Percentiles rank a stretch among this genome's conserved stretches.
Conservation (phyloP, 2,113 vertebrate genomes). For the Syrrhaptes paradoxus region DNA sequence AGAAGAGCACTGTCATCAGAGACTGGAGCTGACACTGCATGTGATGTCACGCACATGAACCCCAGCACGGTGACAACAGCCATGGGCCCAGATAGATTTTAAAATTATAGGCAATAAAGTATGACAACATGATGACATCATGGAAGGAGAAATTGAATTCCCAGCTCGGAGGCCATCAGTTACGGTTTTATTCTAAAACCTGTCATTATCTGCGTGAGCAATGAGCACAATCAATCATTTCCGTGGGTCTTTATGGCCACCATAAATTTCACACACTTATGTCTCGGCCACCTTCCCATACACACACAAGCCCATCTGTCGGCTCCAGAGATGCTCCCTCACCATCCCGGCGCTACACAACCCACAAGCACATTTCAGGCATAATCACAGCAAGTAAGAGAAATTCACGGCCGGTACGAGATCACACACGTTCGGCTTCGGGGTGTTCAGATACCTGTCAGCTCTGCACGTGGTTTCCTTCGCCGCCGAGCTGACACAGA, state of each 20-base stretch:
- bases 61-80: not conserved
- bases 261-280: slow-evolving; percentile 13
- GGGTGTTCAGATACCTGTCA: not conserved
- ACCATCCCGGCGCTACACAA: not conserved
- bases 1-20: not conserved
- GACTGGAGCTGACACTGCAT: not conserved
- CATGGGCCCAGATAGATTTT: not conserved
- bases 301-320: not conserved
- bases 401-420: not conserved
- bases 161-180: slow-evolving; percentile 16
- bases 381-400: not conserved
- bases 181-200: not conserved
- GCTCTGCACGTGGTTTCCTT: not conserved
- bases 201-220: not conserved
- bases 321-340: fast-evolving
- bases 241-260: not conserved
- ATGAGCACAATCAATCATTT: slow-evolving; percentile 39
- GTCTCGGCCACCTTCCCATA: not conserved
- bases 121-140: slow-evolving; percentile 61
- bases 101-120: slow-evolving; percentile 30
- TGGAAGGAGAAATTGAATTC: not conserved
- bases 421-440: not conserved
- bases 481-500: fast-evolving
- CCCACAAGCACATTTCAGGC: not conserved
- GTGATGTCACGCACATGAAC: not conserved